Evolutionary conservation across 2,797 vertebrate species (phyloP), one percentile per base, ranked within the genome.

Genomic region (Mastacembelus armatus): DNA sequence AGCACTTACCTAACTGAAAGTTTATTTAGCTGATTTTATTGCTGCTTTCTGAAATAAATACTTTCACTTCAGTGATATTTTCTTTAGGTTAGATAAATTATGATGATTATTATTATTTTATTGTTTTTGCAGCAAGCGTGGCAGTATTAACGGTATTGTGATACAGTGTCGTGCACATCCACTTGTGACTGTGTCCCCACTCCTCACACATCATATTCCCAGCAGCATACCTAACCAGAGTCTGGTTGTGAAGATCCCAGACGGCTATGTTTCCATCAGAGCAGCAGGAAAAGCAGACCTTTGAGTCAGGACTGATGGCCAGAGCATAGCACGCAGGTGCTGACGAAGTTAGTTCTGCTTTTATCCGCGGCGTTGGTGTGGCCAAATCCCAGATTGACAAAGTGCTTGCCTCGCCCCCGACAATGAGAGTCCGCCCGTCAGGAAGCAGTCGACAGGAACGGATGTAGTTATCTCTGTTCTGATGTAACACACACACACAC

Each of bases 251-350:
- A 69, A 97, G 95, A 77, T 98, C 96, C 96, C 97, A 98, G 7
- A 98, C 96, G 0, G 96, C 96, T 2, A 98, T 97, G 93, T 98
- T 98, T 54, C 97, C 97, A 0, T 98, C 97, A 0, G 96, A 97
- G 92, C 97, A 98, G 92, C 97, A 98, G 77, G 96, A 98, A 84
- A 98, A 98, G 93, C 96, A 98, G 81, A 98, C 97, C 85, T 98
- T 98, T 88, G 97, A 96, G 1, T 98, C 96, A 0, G 97, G 97
- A 89, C 97, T 98, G 93, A 98, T 98, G 85, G 97, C 96, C 90
- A 98, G 86, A 26, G 97, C 97, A 0, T 98, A 98, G 89, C 97
- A 98, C 11, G 97, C 97, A 0, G 97, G 97, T 0, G 97, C 97
- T 0, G 97, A 98, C 1, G 96, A 98, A 0, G 97, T 98, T 10